Evolutionary conservation across 1,140 invertebrate genomes (phyloP), one percentile per base, ranked within the genome.

Genomic region (Mycetomoellerius zeteki): DNA sequence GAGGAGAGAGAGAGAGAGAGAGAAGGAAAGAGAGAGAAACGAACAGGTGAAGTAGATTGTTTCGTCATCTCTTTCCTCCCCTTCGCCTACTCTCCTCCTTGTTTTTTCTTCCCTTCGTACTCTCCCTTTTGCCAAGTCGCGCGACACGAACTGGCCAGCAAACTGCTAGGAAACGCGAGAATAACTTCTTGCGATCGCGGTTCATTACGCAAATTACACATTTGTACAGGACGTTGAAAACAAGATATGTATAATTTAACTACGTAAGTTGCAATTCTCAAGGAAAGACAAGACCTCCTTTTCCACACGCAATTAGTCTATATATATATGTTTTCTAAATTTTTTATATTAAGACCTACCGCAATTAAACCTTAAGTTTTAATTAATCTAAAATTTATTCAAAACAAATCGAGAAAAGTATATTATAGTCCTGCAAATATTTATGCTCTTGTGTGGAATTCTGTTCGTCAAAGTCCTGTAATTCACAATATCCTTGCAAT

Each of bases 161-260:
- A 82, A 84, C 54, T 75, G 52, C 37, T 82, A 33, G 69, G 27
- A 82, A 54, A 56, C 67, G 37, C 80, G 80, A 72, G 67, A 72
- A 73, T 60, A 60, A 58, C 67, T 82, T 82, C 80, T 73, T 82
- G 69, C 80, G 80, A 84, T 84, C 80, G 80, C 54, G 69, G 54
- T 75, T 84, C 80, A 84, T 84, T 84, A 84, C 69, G 80, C 69
- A 84, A 84, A 84, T 84, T 84, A 84, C 80, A 84, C 69, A 73
- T 73, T 82, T 52, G 80, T 67, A 56, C 67, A 58, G 80, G 21
- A 73, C 16, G 47, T 37, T 47, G 80, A 30, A 30, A 43, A 24
- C 30, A 75, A 75, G 43, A 73, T 21, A 60, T 19, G 30, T 27
- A 84, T 50, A 84, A 60, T 84, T 84, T 60, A 56, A 71, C 47